Conservation (phyloP, 2,888 invertebrate species). For the Anoncus sp. region DNA sequence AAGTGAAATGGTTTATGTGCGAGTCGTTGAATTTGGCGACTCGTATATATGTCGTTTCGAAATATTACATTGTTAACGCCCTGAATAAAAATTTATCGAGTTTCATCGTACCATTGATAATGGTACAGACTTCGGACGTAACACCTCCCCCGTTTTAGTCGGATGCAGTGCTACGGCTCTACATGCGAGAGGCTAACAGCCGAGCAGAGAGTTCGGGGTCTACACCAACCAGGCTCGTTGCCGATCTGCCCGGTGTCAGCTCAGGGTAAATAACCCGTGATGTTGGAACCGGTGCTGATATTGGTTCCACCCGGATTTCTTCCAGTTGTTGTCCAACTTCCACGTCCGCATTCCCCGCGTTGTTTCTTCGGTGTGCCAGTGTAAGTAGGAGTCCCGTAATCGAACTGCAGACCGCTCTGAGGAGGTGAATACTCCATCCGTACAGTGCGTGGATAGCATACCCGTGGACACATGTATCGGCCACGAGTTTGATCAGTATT, state of each 20-base stretch:
- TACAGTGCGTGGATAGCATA: slow-evolving; percentile 43
- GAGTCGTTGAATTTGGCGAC: no score
- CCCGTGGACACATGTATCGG: slow-evolving; percentile 43
- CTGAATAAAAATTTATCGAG: no score
- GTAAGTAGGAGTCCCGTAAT: slow-evolving; percentile 25
- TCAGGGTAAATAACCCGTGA: not conserved
- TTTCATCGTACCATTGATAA: no score
- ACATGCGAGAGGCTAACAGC: slow-evolving; percentile 11
- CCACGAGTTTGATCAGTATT: slow-evolving; percentile 19
- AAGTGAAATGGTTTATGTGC: no score
- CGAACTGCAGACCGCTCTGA: slow-evolving; percentile 48
- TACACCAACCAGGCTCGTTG: slow-evolving; percentile 15
- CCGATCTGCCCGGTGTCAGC: not conserved
- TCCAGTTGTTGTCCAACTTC: slow-evolving; percentile 6
- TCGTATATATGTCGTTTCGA: no score
- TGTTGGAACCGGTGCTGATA: not conserved
- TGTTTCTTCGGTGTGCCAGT: slow-evolving; percentile 5
- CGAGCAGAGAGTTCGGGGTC: slow-evolving; percentile 28
- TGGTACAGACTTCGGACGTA: slow-evolving; percentile 8
- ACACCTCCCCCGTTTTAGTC: slow-evolving; percentile 46
- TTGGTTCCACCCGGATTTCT: not conserved
- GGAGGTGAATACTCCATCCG: slow-evolving; percentile 44
- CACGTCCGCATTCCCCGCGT: not conserved
- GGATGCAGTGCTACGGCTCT: slow-evolving; percentile 26
- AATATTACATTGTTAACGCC: no score